Evolutionary conservation across 1,140 invertebrate species (phyloP).

Genomic region (Contarinia nasturtii): DNA sequence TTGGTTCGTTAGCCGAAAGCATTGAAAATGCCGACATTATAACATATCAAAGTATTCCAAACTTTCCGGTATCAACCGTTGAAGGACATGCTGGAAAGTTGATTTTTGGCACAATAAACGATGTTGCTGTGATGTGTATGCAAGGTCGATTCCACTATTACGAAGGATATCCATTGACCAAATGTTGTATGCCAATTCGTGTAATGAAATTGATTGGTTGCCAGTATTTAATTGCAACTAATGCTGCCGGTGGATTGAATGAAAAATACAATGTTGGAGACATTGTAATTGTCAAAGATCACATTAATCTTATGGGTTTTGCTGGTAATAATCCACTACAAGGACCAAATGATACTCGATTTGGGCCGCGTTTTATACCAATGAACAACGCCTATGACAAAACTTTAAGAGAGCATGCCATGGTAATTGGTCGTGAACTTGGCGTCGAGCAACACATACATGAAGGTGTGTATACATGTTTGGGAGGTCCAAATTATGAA

Average conservation of each 20-base stretch:
- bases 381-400: constrained; percentile 76
- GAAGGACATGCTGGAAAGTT: constrained; percentile 76
- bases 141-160: constrained; percentile 92
- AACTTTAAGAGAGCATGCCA: constrained; percentile 48
- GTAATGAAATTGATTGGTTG: constrained; percentile 87
- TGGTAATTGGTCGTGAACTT: constrained; percentile 48
- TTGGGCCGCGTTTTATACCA: constrained; percentile 78
- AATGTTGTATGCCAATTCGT: constrained; percentile 78
- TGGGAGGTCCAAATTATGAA: constrained; percentile 86
- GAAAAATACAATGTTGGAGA: constrained; percentile 75
- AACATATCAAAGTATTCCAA: constrained; percentile 72
- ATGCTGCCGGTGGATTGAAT: constrained; percentile 89
- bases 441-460: constrained; percentile 49
- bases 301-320: constrained; percentile 85
- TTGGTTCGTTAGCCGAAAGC: constrained; percentile 65
- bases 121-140: constrained; percentile 76
- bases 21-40: constrained; percentile 55
- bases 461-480: constrained; percentile 79
- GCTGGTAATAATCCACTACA: constrained; percentile 81
- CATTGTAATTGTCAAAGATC: constrained; percentile 92
- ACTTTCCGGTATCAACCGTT: constrained; percentile 83
- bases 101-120: constrained; percentile 69
- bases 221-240: constrained; percentile 80
- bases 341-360: constrained; percentile 85
- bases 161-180: constrained; percentile 54